phyloP scores from a whole-genome alignment of 2,888 invertebrate species.

The Gisinianus flammeolus region DNA sequence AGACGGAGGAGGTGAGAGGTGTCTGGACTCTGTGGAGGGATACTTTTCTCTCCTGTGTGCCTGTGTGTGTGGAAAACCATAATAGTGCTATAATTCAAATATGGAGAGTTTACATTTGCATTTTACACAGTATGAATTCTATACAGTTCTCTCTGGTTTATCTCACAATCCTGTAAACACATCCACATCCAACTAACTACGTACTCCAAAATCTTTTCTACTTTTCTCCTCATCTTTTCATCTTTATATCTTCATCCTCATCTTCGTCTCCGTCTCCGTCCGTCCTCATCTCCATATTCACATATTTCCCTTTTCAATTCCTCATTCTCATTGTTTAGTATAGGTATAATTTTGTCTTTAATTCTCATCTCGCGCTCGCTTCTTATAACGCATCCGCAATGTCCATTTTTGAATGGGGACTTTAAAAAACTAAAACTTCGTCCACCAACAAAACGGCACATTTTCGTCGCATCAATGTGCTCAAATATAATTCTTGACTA shows the following conservation, averaged over 20 bases:
- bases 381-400: too few relatives aligned
- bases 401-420: too few relatives aligned
- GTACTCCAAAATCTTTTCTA: slow-evolving; percentile 13
- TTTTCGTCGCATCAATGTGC: too few relatives aligned
- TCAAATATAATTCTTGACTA: too few relatives aligned
- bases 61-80: slow-evolving; percentile 30
- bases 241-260: background rate
- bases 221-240: background rate
- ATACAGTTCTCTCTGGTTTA: slow-evolving; percentile 41
- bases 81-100: slow-evolving; percentile 46
- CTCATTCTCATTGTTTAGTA: too few relatives aligned
- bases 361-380: too few relatives aligned
- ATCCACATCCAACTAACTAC: slow-evolving; percentile 32
- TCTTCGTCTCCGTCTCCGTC: background rate
- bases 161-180: slow-evolving; percentile 47
- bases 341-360: too few relatives aligned
- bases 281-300: background rate
- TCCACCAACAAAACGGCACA: too few relatives aligned
- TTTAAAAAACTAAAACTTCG: too few relatives aligned
- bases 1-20: slow-evolving; percentile 11
- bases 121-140: slow-evolving; percentile 35
- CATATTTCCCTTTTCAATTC: background rate
- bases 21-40: slow-evolving; percentile 10
- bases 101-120: slow-evolving; percentile 45
- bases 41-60: background rate